phyloP scores from a whole-genome alignment of 2,113 vertebrate genomes.

The Varanus komodoensis region DNA sequence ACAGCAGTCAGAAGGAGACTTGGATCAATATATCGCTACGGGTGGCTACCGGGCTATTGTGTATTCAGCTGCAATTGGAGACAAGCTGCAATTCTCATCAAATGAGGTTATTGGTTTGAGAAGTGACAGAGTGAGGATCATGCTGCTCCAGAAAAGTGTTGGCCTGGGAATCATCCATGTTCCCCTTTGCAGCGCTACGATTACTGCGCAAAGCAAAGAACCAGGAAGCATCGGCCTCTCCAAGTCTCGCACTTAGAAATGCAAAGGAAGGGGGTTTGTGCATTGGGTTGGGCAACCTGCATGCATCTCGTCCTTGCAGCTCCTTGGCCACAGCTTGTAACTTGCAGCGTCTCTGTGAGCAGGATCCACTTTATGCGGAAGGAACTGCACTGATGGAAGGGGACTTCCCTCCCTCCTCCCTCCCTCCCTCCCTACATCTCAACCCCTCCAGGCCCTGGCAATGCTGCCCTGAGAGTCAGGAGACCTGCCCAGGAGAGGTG shows the following conservation, averaged over 20 bases:
- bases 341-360: background rate
- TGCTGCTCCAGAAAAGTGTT: background rate
- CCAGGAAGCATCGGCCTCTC: background rate
- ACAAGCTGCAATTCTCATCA: slow-evolving; percentile 32
- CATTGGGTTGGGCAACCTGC: too few relatives aligned
- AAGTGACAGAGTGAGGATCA: background rate
- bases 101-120: slow-evolving; percentile 18
- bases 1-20: slow-evolving; percentile 12
- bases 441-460: too few relatives aligned
- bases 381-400: too few relatives aligned
- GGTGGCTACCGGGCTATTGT: slow-evolving; percentile 20
- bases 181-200: background rate
- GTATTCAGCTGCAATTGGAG: slow-evolving; percentile 17
- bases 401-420: too few relatives aligned
- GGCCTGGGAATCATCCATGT: background rate
- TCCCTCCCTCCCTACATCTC: too few relatives aligned
- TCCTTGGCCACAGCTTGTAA: background rate
- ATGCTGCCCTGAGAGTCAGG: too few relatives aligned
- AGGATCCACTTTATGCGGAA: too few relatives aligned
- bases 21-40: slow-evolving; percentile 34
- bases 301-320: background rate
- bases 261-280: background rate
- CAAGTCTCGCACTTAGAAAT: background rate
- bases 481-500: too few relatives aligned
- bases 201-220: background rate